Conservation (phyloP, 2,113 vertebrate genomes). For the Cynoglossus semilaevis region DNA sequence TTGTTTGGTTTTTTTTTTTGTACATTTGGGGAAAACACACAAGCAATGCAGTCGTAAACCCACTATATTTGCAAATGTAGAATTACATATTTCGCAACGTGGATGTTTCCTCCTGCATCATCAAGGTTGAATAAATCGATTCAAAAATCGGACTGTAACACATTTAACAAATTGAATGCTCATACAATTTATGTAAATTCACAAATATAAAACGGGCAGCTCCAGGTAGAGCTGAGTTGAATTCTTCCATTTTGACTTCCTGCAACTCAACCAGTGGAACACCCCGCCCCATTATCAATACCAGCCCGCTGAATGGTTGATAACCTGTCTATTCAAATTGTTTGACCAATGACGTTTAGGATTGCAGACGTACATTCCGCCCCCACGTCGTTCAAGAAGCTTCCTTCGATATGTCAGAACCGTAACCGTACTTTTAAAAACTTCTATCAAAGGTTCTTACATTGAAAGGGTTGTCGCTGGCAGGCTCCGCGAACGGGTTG, state of each 20-base stretch:
- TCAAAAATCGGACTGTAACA: neutral
- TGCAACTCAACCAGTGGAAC: constrained; percentile 6
- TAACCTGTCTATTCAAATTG: constrained; percentile 6
- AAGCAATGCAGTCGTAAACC: no score
- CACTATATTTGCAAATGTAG: no score
- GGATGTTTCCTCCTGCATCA: no score
- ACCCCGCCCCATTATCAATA: constrained; percentile 7
- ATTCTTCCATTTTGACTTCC: constrained; percentile 58
- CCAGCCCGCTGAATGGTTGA: constrained; percentile 32
- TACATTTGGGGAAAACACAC: no score
- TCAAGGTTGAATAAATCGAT: no score
- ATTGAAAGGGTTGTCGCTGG: constrained; percentile 87
- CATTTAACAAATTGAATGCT: neutral
- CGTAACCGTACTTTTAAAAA: neutral
- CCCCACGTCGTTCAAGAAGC: constrained; percentile 44
- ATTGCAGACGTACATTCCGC: neutral
- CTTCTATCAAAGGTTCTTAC: constrained; percentile 63
- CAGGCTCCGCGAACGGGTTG: constrained; percentile 86
- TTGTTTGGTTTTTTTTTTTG: no score
- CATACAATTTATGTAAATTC: neutral
- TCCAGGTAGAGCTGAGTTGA: neutral
- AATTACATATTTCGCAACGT: no score
- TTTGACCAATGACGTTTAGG: constrained; percentile 22
- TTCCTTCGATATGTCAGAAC: constrained; percentile 44
- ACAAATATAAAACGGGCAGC: neutral